Evolutionary conservation across 2,888 invertebrate species (phyloP), one percentile per base, ranked within the genome.

Genomic region (Pocota personata): DNA sequence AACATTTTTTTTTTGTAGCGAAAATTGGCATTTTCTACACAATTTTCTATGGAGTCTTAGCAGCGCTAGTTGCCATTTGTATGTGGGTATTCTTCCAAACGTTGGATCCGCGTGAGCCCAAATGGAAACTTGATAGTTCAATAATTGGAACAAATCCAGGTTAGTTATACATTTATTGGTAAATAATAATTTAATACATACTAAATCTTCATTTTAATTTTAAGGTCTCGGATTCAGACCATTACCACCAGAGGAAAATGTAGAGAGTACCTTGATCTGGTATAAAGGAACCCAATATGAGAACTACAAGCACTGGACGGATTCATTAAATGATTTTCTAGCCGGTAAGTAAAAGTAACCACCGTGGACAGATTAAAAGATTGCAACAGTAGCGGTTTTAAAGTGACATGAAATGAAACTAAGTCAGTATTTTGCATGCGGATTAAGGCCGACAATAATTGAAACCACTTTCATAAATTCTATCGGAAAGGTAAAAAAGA

Each of bases 11-110:
- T 27, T 87, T 92, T 95, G 52, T 94, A 98, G 98, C 95, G 83
- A 98, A 98, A 94, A 98, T 99, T 91, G 95, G 96, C 69, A 93
- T 97, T n/a, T 99, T 99, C 94, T 99, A 99, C 94, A 93, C 97
- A 89, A 94, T 97, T 89, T 99, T 99, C 94, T 99, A 99, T 93
- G 94, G 95, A 79, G 97, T 97, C 88, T 94, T 99, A 90, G 97
- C 97, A 24, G 97, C 97, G 27, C 95, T 99, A 90, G 99, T 99
- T 87, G 96, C 98, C 19, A 97, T 98, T 87, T 98, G 98, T 93
- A 96, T 98, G 95, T 97, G 97, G 95, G 96, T 97, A 82, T 99
- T 99, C 94, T 96, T 96, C 88, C 97, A 97, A 92, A 97, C 98
- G 0, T 93, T 98, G 90, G 97, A 98, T 92, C 95, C 96, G n/a